Evolutionary conservation across 2,888 invertebrate species (phyloP), one percentile per base, ranked within the genome.

Genomic region (Mamestra brassicae): DNA sequence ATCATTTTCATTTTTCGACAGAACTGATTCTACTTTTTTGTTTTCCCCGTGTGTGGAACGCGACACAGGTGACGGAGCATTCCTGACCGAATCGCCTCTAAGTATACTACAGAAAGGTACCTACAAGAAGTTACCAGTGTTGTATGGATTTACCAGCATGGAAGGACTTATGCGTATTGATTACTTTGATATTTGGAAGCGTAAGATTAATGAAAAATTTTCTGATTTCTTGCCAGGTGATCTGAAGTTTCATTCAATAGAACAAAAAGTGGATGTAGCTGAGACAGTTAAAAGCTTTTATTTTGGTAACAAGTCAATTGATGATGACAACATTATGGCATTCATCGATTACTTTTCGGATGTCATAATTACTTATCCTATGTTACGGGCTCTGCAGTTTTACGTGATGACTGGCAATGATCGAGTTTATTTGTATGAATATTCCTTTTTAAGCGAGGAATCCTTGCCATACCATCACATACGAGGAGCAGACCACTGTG

Each of bases 211-310:
- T 85, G 76, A 89, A 34, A 90, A 90, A 0, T 94, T 94, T 86
- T 89, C 92, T 0, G 90, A 93, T 36, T 94, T 93, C 64, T 58
- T 95, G n/a, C 93, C 94, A 3, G 85, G 78, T n/a, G 91, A 94
- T 71, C 83, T 95, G 3, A 70, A 89, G 62, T 92, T 92, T 80
- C 76, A 84, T 13, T 86, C 54, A 61, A 74, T 85, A 2, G 66
- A 81, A 11, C 88, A 93, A 78, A 92, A 85, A 81, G 81, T 90
- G 73, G 17, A 82, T 58, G 87, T 93, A 0, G 90, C 89, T 0
- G 57, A 86, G 38, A 50, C 63, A 50, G 72, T 94, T 0, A 93
- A 92, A 71, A 61, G 84, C 17, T 92, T 90, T 84, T 93, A 91
- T 70, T 93, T 93, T 78, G 89, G 86, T 1, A 76, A 89, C 0